Evolutionary conservation across 2,113 vertebrate genomes (phyloP).

Genomic region (Mustela nigripes): DNA sequence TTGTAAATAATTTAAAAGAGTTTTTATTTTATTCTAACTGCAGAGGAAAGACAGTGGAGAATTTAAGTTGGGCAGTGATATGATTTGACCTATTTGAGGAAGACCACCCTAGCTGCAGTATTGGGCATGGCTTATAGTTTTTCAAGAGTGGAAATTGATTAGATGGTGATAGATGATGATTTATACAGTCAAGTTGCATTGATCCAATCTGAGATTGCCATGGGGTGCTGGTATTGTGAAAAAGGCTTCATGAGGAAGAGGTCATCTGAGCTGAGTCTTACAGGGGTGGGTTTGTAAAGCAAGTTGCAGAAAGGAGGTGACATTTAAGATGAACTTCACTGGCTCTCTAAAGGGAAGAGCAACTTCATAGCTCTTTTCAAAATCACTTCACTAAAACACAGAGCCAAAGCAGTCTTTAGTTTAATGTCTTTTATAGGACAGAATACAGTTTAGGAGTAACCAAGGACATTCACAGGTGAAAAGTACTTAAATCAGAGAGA

Average conservation of each 20-base stretch:
- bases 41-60: background rate
- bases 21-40: background rate
- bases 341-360: constrained; percentile 27
- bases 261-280: background rate
- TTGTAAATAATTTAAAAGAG: background rate
- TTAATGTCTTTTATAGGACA: constrained; percentile 75
- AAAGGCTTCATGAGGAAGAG: background rate
- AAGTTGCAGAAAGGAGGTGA: background rate
- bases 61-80: background rate
- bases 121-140: background rate
- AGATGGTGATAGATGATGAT: background rate
- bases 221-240: accelerated
- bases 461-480: constrained; percentile 76
- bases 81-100: background rate
- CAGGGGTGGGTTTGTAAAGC: background rate
- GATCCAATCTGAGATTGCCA: background rate
- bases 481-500: constrained; percentile 80
- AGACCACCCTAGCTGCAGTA: background rate
- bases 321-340: background rate
- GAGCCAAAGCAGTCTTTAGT: constrained; percentile 68
- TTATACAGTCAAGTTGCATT: background rate
- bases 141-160: background rate
- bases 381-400: constrained; percentile 55
- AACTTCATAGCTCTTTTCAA: constrained; percentile 6
- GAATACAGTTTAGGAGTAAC: constrained; percentile 52